phyloP scores from a whole-genome alignment of 30 jellyfish, hydroid and myxozoan species.

The Pelagia noctiluca region DNA sequence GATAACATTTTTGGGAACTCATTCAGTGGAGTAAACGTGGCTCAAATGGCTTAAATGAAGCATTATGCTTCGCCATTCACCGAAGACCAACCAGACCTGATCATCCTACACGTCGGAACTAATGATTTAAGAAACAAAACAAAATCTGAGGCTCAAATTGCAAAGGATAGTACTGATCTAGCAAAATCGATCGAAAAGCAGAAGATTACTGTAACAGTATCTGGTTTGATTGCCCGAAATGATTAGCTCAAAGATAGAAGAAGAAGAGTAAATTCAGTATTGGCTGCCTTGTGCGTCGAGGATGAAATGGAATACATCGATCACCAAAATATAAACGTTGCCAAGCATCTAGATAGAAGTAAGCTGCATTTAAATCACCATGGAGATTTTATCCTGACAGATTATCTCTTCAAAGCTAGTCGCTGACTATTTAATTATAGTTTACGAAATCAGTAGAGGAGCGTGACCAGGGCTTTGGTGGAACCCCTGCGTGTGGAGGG shows the following conservation, averaged over 20 bases:
- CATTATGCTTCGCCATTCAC: constrained; percentile 1
- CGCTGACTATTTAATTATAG: no score
- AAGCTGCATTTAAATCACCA: neutral
- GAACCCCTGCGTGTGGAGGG: no score
- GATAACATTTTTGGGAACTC: constrained; percentile 1
- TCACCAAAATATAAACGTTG: neutral
- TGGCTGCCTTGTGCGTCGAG: constrained; percentile 1
- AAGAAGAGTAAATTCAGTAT: neutral
- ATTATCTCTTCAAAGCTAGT: neutral
- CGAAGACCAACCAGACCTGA: constrained; percentile 11
- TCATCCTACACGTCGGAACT: constrained; percentile 38
- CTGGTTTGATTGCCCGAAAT: constrained; percentile 4
- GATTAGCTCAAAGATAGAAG: neutral
- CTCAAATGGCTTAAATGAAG: neutral
- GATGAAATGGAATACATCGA: neutral
- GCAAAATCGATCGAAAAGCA: constrained; percentile 7
- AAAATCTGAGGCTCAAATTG: neutral
- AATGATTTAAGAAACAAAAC: neutral
- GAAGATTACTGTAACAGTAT: neutral
- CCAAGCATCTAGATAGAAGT: constrained; percentile 5
- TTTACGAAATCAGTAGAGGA: no score
- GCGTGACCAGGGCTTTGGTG: no score
- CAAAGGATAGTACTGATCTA: constrained; percentile 1
- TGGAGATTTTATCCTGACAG: constrained; percentile 3
- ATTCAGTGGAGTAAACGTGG: constrained; percentile 15